These are phyloP conservation scores for Endomychus coccineus DNA, from an alignment of 2,888 invertebrate species.

Conservation along the genomic window DNA sequence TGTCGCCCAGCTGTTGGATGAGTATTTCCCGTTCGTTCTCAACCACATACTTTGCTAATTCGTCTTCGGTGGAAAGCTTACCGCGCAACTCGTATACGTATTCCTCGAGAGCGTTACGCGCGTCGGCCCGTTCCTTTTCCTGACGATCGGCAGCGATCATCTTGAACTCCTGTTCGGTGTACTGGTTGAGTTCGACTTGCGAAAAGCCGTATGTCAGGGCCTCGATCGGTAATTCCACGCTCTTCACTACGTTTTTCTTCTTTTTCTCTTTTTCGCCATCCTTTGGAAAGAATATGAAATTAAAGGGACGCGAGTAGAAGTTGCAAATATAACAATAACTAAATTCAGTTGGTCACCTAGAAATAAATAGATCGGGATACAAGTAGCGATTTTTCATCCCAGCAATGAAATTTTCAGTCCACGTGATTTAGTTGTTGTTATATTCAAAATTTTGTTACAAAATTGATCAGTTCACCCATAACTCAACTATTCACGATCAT, in stretches of 20 bases:
- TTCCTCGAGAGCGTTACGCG: constrained; percentile 95
- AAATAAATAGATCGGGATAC: too few relatives aligned
- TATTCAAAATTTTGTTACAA: too few relatives aligned
- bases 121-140: constrained; percentile 92
- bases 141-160: constrained; percentile 67
- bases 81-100: constrained; percentile 95
- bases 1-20: constrained; percentile 64
- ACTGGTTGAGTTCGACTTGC: constrained; percentile 62
- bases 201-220: constrained; percentile 65
- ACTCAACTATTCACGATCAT: too few relatives aligned
- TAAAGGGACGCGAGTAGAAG: too few relatives aligned
- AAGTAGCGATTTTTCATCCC: too few relatives aligned
- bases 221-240: constrained; percentile 78
- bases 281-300: constrained; percentile 4
- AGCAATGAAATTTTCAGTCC: too few relatives aligned
- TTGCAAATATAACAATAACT: too few relatives aligned
- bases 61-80: constrained; percentile 71
- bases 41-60: constrained; percentile 64
- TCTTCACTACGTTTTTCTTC: constrained; percentile 73
- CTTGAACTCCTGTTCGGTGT: constrained; percentile 58
- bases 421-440: too few relatives aligned
- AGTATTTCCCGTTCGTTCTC: constrained; percentile 60
- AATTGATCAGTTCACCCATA: too few relatives aligned
- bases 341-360: too few relatives aligned
- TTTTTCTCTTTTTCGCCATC: constrained; percentile 51